Percentiles rank a stretch among this genome's conserved stretches.
These are phyloP conservation scores for Conus ventricosus DNA, from an alignment of 1,140 invertebrate species.

Conservation along the genomic window DNA sequence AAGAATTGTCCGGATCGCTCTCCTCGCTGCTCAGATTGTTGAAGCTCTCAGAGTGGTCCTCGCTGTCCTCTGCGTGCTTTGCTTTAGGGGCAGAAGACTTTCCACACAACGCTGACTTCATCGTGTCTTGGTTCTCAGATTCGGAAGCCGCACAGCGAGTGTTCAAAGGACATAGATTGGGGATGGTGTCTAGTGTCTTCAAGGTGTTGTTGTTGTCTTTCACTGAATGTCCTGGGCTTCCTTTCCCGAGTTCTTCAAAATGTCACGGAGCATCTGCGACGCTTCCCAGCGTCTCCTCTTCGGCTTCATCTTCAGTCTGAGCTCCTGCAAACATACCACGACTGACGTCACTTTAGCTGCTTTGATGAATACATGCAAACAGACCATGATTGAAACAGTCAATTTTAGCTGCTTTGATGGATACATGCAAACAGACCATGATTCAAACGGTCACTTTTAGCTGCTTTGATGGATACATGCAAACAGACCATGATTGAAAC, in stretches of 20 bases:
- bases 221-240: conserved; percentile 74
- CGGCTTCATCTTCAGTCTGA: conserved; percentile 35
- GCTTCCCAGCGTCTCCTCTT: conserved; percentile 60
- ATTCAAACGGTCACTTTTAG: no score
- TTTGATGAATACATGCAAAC: no score
- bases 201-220: conserved; percentile 72
- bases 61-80: conserved; percentile 41
- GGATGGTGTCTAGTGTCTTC: conserved; percentile 67
- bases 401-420: no score
- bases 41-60: conserved; percentile 46
- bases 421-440: background rate
- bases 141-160: conserved; percentile 52
- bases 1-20: conserved; percentile 42
- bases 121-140: conserved; percentile 62
- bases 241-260: conserved; percentile 70
- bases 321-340: background rate
- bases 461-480: no score
- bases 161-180: conserved; percentile 39
- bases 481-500: no score
- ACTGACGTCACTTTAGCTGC: no score
- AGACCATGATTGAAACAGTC: no score
- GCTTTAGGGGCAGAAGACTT: conserved; percentile 35
- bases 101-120: background rate
- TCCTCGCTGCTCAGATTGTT: conserved; percentile 57
- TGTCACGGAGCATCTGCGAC: conserved; percentile 74